These are phyloP conservation scores for Noctua fimbriata DNA, from an alignment of 2,888 invertebrate genomes.

Conservation along the genomic window DNA sequence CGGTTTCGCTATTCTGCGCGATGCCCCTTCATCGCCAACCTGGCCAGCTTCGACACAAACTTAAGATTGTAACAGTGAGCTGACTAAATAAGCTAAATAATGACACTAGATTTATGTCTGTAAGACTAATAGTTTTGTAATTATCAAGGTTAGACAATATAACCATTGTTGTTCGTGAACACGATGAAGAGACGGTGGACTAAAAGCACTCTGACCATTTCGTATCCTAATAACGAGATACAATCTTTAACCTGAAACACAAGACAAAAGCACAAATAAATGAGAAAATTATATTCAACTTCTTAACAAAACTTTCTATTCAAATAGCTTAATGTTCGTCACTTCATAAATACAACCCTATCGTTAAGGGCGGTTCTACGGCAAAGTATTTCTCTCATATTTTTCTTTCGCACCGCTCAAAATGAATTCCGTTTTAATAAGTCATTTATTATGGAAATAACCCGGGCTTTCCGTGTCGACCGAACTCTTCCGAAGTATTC, in stretches of 20 bases:
- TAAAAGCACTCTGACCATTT: too few relatives aligned
- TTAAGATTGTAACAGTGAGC: neutral
- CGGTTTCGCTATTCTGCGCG: neutral
- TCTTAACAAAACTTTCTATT: neutral
- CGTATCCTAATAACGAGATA: too few relatives aligned
- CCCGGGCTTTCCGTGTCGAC: constrained; percentile 38
- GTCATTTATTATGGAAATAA: constrained; percentile 64
- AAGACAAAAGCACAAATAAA: neutral
- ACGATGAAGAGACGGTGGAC: too few relatives aligned
- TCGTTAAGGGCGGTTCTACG: constrained; percentile 22
- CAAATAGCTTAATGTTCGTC: constrained; percentile 1
- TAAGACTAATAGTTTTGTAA: too few relatives aligned
- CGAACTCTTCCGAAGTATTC: constrained; percentile 35
- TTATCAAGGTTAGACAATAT: too few relatives aligned
- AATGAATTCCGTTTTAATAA: constrained; percentile 63
- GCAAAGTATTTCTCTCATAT: constrained; percentile 52
- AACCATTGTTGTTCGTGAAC: too few relatives aligned
- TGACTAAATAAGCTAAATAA: too few relatives aligned
- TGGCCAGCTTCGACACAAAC: neutral
- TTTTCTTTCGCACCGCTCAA: constrained; percentile 60
- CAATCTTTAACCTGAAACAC: too few relatives aligned
- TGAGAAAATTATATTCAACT: neutral
- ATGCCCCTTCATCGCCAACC: neutral
- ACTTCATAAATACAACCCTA: constrained; percentile 39
- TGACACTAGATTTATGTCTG: too few relatives aligned